Evolutionary conservation across 2,797 vertebrate species (phyloP).

Genomic region (Falco novaeseelandiae): DNA sequence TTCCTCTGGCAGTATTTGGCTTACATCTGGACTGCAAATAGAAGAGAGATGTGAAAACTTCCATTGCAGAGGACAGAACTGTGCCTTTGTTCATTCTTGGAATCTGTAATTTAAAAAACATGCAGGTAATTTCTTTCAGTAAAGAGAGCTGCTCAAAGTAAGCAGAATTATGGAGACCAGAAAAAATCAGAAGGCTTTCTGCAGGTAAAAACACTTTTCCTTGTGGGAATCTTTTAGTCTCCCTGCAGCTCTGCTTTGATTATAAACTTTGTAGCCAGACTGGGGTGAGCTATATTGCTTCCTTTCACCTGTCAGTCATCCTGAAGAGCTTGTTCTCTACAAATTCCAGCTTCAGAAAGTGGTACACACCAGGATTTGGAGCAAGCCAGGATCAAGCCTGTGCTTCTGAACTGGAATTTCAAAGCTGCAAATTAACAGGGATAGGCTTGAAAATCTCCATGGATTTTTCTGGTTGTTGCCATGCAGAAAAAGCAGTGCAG

Average conservation of each 20-base stretch:
- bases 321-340: neutral
- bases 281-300: neutral
- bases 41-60: neutral
- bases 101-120: neutral
- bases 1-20: neutral
- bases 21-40: neutral
- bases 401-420: neutral
- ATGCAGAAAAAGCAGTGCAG: neutral
- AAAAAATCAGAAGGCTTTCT: neutral
- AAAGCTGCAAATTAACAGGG: neutral
- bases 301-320: neutral
- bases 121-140: neutral
- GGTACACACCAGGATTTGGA: neutral
- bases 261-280: neutral
- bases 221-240: neutral
- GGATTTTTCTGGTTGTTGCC: neutral
- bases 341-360: neutral
- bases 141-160: neutral
- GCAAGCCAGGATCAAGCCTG: neutral
- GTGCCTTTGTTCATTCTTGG: neutral
- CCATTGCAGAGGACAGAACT: neutral
- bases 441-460: neutral
- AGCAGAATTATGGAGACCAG: neutral
- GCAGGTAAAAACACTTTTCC: neutral
- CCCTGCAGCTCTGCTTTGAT: neutral